Percentiles rank a stretch among this genome's conserved stretches.
Evolutionary conservation across 2,113 vertebrate genomes (phyloP).

Genomic region (Ornithorhynchus anatinus): DNA sequence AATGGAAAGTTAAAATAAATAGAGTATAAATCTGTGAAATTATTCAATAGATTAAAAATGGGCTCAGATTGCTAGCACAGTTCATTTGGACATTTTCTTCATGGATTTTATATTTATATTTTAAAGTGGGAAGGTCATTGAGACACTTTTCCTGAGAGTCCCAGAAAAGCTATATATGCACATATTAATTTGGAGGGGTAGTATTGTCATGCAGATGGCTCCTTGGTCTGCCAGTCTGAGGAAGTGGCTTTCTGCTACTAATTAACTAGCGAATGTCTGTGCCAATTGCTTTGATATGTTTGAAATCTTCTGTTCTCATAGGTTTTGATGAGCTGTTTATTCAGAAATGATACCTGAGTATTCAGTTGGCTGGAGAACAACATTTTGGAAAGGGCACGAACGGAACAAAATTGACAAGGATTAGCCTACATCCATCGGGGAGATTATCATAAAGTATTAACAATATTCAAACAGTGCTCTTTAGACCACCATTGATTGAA

Average conservation of each 20-base stretch:
- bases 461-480: slow-evolving; percentile 17
- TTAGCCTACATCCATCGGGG: slow-evolving; percentile 36
- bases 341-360: slow-evolving; percentile 56
- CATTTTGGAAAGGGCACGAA: slow-evolving; percentile 36
- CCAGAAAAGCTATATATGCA: slow-evolving; percentile 18
- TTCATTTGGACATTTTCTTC: not conserved
- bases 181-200: slow-evolving; percentile 41
- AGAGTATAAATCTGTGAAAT: not conserved
- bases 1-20: slow-evolving; percentile 27
- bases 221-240: slow-evolving; percentile 54
- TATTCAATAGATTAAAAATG: slow-evolving; percentile 6
- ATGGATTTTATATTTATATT: slow-evolving; percentile 14
- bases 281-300: slow-evolving; percentile 58
- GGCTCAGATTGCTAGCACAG: not conserved
- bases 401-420: slow-evolving; percentile 50
- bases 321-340: slow-evolving; percentile 68
- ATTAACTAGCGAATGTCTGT: slow-evolving; percentile 66
- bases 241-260: slow-evolving; percentile 60
- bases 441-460: slow-evolving; percentile 52
- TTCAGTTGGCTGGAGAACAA: slow-evolving; percentile 49
- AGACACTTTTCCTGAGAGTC: slow-evolving; percentile 22
- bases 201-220: slow-evolving; percentile 58
- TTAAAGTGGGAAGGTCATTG: slow-evolving; percentile 24
- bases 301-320: slow-evolving; percentile 70
- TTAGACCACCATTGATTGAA: slow-evolving; percentile 56